Evolutionary conservation across 2,888 invertebrate species (phyloP), one percentile per base, ranked within the genome.

Genomic region (Hydrotaea diabolus): DNA sequence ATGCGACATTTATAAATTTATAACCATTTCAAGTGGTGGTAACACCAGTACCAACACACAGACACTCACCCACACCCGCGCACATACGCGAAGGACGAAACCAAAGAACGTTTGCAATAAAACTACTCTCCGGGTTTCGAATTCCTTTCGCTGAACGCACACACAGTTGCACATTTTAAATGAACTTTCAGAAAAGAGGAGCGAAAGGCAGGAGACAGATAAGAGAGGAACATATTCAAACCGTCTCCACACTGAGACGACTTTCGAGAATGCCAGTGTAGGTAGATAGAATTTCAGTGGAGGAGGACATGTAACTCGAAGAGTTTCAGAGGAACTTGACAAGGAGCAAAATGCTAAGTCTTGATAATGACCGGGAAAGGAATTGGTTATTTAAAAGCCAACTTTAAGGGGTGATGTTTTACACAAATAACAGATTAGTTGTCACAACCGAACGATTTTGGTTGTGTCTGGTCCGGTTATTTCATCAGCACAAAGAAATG

Each of bases 1-100:
- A 86, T 86, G 86, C 86, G 86, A 86, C 86, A 86, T 86, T 86
- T 86, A 86, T 86, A 86, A 86, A 86, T 85, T 86, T 86, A 86
- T 86, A 84, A 85, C 86, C 84, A 78, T 64, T 84, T 84, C 84
- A 84, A 81, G 77, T 78, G 75, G 75, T 66, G 19, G 39, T 55
- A 75, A 69, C 57, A 77, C 74, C 57, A 74, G 64, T 64, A 55
- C 13, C 43, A 53, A 17, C 5, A 62, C 49, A 15, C 49, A n/a
- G n/a, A 43, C 0, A 49, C 43, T 13, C 43, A 13, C 43, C 2
- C 43, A 49, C 2, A 49, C n/a, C 15, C 1, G 8, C 49, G n/a
- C 49, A n/a, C n/a, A 4, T n/a, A 17, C 46, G 39, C 31, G 26
- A 64, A 31, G 59, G 57, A 26, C 66, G 57, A 17, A 55, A 72